Evolutionary conservation across 2,888 invertebrate genomes (phyloP).

Genomic region (Lordiphosa andalusiaca): DNA sequence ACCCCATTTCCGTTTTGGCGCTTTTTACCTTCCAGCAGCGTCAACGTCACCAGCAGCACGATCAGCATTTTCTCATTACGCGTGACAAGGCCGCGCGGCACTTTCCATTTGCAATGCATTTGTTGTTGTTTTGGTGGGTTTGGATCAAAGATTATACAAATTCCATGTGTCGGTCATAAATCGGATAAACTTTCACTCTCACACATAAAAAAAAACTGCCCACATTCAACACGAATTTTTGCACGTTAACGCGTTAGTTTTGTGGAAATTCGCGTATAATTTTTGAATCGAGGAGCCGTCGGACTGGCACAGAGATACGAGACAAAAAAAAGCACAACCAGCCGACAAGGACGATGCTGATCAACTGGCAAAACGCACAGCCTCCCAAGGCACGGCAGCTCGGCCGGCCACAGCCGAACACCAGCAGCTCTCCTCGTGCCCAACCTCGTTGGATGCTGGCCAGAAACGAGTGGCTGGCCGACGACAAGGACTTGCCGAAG

Average conservation of each 20-base stretch:
- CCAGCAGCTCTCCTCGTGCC: constrained; percentile 12
- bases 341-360: constrained; percentile 62
- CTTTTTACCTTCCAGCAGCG: constrained; percentile 72
- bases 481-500: constrained; percentile 11
- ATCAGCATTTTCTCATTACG: constrained; percentile 77
- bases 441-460: constrained; percentile 51
- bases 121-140: constrained; percentile 7
- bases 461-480: too few species aligned
- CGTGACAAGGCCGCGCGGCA: constrained; percentile 43
- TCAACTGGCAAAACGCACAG: constrained; percentile 57
- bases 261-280: too few species aligned
- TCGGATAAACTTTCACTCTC: too few species aligned
- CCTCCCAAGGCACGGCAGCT: constrained; percentile 11
- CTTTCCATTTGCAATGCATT: constrained; percentile 52
- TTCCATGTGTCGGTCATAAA: constrained; percentile 12
- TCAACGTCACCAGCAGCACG: constrained; percentile 65
- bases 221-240: too few species aligned
- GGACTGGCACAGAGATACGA: neutral
- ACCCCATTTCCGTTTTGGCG: too few species aligned
- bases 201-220: too few species aligned
- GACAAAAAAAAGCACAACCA: constrained; percentile 31
- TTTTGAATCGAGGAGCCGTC: too few species aligned
- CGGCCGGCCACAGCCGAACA: constrained; percentile 9
- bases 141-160: constrained; percentile 9
- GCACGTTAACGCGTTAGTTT: too few species aligned